Percentiles rank a stretch among this genome's conserved stretches.
Evolutionary conservation across 53 echinoderm and acorn worm species (phyloP).

Genomic region (Henricia sp.): DNA sequence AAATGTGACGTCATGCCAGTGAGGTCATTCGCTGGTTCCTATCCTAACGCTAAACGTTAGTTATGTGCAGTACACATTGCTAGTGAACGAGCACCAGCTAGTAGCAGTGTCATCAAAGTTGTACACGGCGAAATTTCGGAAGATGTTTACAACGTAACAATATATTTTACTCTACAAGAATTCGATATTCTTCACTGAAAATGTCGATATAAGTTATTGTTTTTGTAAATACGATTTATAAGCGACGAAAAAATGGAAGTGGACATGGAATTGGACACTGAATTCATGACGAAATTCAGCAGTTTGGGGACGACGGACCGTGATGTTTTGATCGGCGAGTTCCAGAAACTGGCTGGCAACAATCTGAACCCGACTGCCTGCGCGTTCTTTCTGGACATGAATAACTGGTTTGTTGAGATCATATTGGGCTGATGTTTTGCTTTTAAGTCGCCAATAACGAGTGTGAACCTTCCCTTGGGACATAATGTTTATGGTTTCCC

Average conservation of each 20-base stretch:
- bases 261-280: conserved; percentile 96
- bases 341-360: conserved; percentile 93
- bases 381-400: conserved; percentile 99
- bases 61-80: neutral
- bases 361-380: conserved; percentile 90
- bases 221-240: conserved; percentile 5
- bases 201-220: conserved; percentile 1
- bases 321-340: conserved; percentile 97
- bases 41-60: neutral
- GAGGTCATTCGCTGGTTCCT: conserved; percentile 41
- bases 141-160: no score
- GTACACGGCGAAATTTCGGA: no score
- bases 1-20: conserved; percentile 50
- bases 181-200: neutral
- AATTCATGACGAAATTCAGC: conserved; percentile 94
- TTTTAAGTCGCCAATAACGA: no score
- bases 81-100: conserved; percentile 13
- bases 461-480: no score
- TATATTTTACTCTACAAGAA: no score
- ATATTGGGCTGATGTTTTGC: no score
- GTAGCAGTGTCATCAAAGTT: conserved; percentile 28
- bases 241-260: conserved; percentile 82
- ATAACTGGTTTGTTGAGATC: conserved; percentile 98
- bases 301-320: conserved; percentile 93
- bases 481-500: no score